phyloP scores from a whole-genome alignment of 2,113 vertebrate species.

The Rhineura floridana region DNA sequence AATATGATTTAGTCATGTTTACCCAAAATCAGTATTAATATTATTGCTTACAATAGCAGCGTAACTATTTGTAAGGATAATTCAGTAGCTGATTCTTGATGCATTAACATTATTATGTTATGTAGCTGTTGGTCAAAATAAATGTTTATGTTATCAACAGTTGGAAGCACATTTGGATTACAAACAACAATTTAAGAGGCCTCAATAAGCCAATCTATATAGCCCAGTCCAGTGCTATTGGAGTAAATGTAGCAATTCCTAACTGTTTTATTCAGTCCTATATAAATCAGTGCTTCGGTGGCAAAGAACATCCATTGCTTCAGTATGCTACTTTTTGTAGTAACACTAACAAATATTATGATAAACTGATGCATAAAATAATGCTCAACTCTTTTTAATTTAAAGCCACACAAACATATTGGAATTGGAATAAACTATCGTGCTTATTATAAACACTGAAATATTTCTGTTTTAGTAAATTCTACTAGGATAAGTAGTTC shows the following conservation, averaged over 20 bases:
- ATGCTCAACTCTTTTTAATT: background rate
- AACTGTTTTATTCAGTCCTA: background rate
- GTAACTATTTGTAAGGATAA: conserved; percentile 40
- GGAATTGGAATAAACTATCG: background rate
- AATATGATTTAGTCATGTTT: conserved; percentile 5
- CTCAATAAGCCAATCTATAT: background rate
- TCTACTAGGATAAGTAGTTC: background rate
- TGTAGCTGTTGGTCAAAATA: background rate
- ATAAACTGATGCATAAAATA: background rate
- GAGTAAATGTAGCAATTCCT: background rate
- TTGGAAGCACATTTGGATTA: background rate
- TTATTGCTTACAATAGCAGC: conserved; percentile 46
- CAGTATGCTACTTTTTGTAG: background rate
- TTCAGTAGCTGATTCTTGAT: conserved; percentile 25
- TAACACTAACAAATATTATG: background rate
- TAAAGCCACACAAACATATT: background rate
- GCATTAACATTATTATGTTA: background rate
- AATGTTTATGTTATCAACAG: background rate
- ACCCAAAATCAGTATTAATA: conserved; percentile 74
- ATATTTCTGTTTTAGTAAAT: background rate
- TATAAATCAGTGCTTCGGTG: background rate
- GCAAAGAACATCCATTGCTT: background rate
- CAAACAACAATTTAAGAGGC: background rate
- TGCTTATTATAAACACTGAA: background rate
- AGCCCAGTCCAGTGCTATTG: background rate